phyloP scores from a whole-genome alignment of 2,113 vertebrate species.

The Mionectes macconnelli region DNA sequence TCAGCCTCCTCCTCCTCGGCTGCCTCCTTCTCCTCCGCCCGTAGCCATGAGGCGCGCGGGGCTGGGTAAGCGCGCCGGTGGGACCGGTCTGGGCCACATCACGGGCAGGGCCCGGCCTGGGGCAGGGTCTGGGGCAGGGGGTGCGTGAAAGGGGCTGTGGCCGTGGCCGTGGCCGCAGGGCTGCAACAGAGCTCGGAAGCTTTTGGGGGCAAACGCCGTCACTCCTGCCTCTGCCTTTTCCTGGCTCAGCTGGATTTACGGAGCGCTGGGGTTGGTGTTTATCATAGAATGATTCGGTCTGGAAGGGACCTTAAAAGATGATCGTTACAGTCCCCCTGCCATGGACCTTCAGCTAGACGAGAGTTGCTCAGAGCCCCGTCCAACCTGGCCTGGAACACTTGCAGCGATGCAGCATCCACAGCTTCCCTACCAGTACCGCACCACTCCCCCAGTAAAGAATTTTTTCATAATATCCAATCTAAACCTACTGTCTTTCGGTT shows the following conservation, averaged over 20 bases:
- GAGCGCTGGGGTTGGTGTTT: not conserved
- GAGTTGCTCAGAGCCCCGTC: not conserved
- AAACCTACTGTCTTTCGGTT: not conserved
- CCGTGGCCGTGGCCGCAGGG: not conserved
- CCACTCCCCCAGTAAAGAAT: not conserved
- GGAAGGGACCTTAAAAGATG: not conserved
- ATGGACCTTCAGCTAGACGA: not conserved
- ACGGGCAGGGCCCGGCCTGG: not conserved
- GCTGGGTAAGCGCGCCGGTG: constrained; percentile 36
- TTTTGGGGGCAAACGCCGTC: too few species aligned
- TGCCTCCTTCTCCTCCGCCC: not conserved
- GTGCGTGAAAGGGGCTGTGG: not conserved
- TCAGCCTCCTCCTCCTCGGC: not conserved
- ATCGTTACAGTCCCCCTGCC: fast-evolving
- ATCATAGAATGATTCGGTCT: not conserved
- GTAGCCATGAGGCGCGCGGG: constrained; percentile 63
- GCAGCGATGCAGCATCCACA: not conserved
- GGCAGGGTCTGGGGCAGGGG: too few species aligned
- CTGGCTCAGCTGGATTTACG: not conserved
- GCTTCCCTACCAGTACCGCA: not conserved
- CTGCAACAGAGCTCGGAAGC: not conserved
- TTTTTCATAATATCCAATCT: not conserved
- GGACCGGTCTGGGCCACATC: not conserved
- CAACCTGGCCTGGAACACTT: not conserved
- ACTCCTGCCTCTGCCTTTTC: not conserved